Evolutionary conservation across 2,888 invertebrate genomes (phyloP).

Genomic region (Molanna angustata): DNA sequence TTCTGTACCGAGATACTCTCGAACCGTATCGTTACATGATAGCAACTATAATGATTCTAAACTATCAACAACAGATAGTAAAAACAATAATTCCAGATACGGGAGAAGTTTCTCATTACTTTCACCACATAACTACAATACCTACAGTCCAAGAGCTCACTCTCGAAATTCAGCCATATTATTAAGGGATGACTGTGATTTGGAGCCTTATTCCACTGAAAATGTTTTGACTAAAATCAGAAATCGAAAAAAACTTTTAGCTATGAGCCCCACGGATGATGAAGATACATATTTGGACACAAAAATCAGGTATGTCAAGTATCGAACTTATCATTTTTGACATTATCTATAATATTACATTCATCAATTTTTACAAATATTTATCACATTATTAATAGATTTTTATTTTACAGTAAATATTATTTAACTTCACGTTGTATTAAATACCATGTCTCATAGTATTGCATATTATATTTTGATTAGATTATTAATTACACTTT

Average conservation of each 20-base stretch:
- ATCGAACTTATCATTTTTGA: too few species aligned
- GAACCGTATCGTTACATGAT: conserved; percentile 51
- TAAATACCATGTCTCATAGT: too few species aligned
- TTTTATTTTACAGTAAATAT: too few species aligned
- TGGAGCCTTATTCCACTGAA: conserved; percentile 50
- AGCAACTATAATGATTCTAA: conserved; percentile 41
- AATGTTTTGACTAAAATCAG: conserved; percentile 54
- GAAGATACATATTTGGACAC: conserved; percentile 30
- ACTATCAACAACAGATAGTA: conserved; percentile 39
- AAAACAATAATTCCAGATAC: conserved; percentile 46
- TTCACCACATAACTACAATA: conserved; percentile 52
- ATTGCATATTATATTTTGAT: too few species aligned
- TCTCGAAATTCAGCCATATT: conserved; percentile 53
- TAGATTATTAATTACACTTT: too few species aligned
- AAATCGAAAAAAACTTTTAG: conserved; percentile 44
- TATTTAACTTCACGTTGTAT: too few species aligned
- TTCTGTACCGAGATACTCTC: conserved; percentile 45
- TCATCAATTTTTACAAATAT: background rate
- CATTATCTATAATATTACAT: background rate
- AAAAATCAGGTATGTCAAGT: conserved; percentile 27
- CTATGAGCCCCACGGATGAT: conserved; percentile 12
- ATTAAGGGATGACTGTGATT: conserved; percentile 49
- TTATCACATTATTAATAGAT: too few species aligned
- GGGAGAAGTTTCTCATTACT: conserved; percentile 51
- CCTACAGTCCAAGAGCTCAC: conserved; percentile 48